Evolutionary conservation across 2,113 vertebrate species (phyloP).

Genomic region (Lophius piscatorius): DNA sequence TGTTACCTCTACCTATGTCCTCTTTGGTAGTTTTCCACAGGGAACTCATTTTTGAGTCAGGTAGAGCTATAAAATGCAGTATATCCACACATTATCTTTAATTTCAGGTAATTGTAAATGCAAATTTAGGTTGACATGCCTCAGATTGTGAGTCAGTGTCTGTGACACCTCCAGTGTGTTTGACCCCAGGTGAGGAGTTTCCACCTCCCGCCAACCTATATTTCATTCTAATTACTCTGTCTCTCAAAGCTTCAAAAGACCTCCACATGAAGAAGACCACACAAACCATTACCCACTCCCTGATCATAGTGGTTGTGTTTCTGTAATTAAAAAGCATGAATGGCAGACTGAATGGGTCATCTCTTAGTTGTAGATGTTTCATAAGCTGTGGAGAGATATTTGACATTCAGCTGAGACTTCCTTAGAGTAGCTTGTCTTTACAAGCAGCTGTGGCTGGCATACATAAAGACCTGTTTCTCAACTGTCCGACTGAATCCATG

Average conservation of each 20-base stretch:
- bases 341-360: conserved; percentile 50
- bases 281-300: conserved; percentile 32
- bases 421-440: conserved; percentile 42
- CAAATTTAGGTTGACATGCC: conserved; percentile 32
- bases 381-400: conserved; percentile 44
- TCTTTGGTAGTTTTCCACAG: background rate
- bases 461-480: conserved; percentile 42
- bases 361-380: conserved; percentile 44
- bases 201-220: conserved; percentile 58
- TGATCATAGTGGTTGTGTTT: conserved; percentile 67
- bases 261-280: conserved; percentile 27
- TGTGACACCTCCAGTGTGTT: conserved; percentile 37
- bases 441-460: conserved; percentile 33
- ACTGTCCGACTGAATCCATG: conserved; percentile 12
- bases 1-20: background rate
- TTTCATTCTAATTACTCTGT: conserved; percentile 71
- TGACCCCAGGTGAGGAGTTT: conserved; percentile 69
- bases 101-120: conserved; percentile 48
- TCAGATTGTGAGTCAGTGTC: conserved; percentile 39
- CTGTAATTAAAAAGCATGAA: conserved; percentile 57
- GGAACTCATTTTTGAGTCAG: conserved; percentile 7
- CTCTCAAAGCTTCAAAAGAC: conserved; percentile 66
- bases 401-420: conserved; percentile 26
- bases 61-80: conserved; percentile 14
- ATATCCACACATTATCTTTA: conserved; percentile 29